Evolutionary conservation across 1,140 invertebrate genomes (phyloP), one percentile per base, ranked within the genome.

Genomic region (Aphaenogaster floridana): DNA sequence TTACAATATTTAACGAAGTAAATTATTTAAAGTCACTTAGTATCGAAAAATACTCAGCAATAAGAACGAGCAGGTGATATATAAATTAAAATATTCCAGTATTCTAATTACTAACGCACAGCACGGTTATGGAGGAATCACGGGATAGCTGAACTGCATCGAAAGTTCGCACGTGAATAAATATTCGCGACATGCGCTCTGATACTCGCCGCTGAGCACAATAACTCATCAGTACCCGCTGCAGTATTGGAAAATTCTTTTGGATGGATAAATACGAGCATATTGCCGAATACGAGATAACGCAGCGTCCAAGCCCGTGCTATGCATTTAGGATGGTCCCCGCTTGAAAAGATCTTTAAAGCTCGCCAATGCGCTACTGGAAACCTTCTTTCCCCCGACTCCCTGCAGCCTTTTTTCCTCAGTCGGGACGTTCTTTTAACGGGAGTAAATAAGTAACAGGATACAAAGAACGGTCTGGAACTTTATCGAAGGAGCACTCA

Each of bases 361-460:
- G 64, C 84, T 81, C 36, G 50, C 59, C 54, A 59, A 52, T 52
- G 39, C 39, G 69, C 54, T 52, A 80, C 39, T 59, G 39, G 77
- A 86, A 71, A 72, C 36, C 77, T 69, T 64, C 71, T 78, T 83
- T 83, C 59, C 71, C 34, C 34, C 50, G 61, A 54, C 21, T 71
- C 80, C 52, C 68, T 66, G 8, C 45, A 42, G n/a, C 9, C 64
- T 59, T 57, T 66, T 81, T 64, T 45, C 57, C 74, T 81, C 54
- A 83, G 74, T 78, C 81, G n/a, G 57, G 69, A 81, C 59, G 59
- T 88, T 89, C 86, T 90, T 88, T 84, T 80, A 90, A 68, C 80
- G 34, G 21, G 81, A 88, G 59, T 80, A 90, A 91, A 90, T 86
- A 91, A 90, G 79, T 90, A 91, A 90, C 83, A 85, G 77, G 89